phyloP scores from a whole-genome alignment of 2,888 invertebrate species.

The Tachystola acroxantha region DNA sequence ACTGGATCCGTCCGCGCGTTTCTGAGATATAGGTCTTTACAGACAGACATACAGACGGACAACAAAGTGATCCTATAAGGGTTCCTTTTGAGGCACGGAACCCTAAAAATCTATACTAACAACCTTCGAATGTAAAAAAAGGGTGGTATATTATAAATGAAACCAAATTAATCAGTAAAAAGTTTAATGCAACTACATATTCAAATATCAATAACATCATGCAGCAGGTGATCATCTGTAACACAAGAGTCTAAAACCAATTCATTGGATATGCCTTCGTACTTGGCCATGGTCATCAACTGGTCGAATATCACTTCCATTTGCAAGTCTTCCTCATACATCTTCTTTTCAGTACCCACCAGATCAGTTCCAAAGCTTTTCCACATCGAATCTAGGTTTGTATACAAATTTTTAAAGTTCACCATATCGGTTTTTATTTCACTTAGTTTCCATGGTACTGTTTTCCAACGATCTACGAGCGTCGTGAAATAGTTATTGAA shows the following conservation, averaged over 20 bases:
- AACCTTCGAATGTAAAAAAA: too few species aligned
- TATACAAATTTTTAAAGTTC: neutral
- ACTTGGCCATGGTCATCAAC: neutral
- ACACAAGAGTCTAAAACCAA: neutral
- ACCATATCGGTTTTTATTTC: neutral
- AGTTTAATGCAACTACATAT: too few species aligned
- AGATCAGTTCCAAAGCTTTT: neutral
- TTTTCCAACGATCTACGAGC: neutral
- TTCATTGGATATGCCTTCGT: constrained; percentile 3
- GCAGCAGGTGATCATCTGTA: neutral
- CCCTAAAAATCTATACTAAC: too few species aligned
- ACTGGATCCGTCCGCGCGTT: too few species aligned
- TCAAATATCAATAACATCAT: neutral
- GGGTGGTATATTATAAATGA: too few species aligned
- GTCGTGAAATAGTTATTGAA: constrained; percentile 1
- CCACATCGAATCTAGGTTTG: constrained; percentile 1
- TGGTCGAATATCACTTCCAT: constrained; percentile 3
- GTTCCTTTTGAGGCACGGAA: too few species aligned
- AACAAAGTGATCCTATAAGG: too few species aligned
- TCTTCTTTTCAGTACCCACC: neutral
- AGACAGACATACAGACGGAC: too few species aligned
- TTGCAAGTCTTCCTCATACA: neutral
- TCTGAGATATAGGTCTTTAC: too few species aligned
- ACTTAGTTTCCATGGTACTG: neutral
- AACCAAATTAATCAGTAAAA: too few species aligned